Base-by-base conservation (phyloP, 2,113 vertebrate genomes). In the Taurulus bubalis region DNA sequence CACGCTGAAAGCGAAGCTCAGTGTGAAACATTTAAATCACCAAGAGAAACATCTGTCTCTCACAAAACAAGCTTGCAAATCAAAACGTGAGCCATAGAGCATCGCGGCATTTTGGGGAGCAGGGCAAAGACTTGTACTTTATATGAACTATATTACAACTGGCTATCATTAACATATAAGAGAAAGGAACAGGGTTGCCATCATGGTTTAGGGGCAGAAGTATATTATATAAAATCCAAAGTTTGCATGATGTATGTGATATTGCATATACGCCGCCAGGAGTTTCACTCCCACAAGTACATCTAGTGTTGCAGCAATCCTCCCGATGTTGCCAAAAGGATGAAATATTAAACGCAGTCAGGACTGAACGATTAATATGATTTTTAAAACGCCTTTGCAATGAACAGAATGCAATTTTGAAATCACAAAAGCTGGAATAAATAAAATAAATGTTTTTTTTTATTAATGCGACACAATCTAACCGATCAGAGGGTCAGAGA, bases 1-100 rank as follows among this genome's bases (percentile, higher is more conserved):
- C 34, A 72, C 18, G 30, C 0, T 70, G 63, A 49, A 72, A 45
- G 26, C 2, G 30, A 71, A n/a, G 58, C 58, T 75, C 70, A 49
- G 65, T 14, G 28, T 55, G 65, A 80, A 47, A 68, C 62, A 81
- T 49, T 58, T 53, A 51, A 75, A 75, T 56, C 62, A 36, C 8
- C 63, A 34, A 78, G 30, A 77, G 69, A 63, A 36, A 82, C 36
- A 80, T 59, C 65, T 34, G 30, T 68, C 42, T 74, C 36, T 2
- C 22, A 16, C 1, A 1, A 80, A 75, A 79, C 78, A 59, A 55
- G 3, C 6, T 34, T 34, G 34, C 34, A 34, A 34, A 34, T 34
- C 34, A 34, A 34, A 34, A 34, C 34, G 34, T 34, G 4, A 8
- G 32, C 32, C 36, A 64, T 82, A 28, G 3, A 74, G 77, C 79